phyloP scores from a whole-genome alignment of 2,888 invertebrate species.

The Lypha dubia region DNA sequence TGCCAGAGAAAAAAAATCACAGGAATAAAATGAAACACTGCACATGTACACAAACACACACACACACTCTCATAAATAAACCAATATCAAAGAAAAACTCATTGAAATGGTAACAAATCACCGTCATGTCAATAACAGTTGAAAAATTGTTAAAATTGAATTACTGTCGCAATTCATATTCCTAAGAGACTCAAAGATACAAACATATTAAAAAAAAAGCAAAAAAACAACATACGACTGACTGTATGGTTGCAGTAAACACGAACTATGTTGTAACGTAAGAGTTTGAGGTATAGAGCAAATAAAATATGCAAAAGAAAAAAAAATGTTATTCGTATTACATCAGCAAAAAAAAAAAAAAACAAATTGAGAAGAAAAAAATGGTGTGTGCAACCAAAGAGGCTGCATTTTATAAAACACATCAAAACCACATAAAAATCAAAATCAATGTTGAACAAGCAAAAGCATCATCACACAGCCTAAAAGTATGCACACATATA shows the following conservation, averaged over 20 bases:
- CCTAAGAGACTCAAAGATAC: conserved; percentile 63
- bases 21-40: conserved; percentile 26
- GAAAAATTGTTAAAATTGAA: conserved; percentile 82
- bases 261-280: not conserved
- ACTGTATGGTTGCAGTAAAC: conserved; percentile 26
- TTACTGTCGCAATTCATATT: conserved; percentile 77
- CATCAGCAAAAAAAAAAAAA: not conserved
- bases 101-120: conserved; percentile 79
- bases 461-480: conserved; percentile 18
- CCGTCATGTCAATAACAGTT: conserved; percentile 82
- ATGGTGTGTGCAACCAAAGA: conserved; percentile 48
- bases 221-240: conserved; percentile 20
- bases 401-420: conserved; percentile 66
- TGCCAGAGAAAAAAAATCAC: conserved; percentile 47
- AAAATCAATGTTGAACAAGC: conserved; percentile 65
- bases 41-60: not conserved
- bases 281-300: not conserved
- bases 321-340: not conserved
- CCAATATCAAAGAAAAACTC: conserved; percentile 51
- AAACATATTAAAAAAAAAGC: conserved; percentile 13
- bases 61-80: not conserved
- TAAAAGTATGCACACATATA: not conserved
- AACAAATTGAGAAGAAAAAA: conserved; percentile 7
- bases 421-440: conserved; percentile 71
- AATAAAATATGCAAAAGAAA: not conserved